These are phyloP conservation scores for Chiridota heheva DNA, from an alignment of 35 echinoderm and acorn worm genomes.

Conservation along the genomic window DNA sequence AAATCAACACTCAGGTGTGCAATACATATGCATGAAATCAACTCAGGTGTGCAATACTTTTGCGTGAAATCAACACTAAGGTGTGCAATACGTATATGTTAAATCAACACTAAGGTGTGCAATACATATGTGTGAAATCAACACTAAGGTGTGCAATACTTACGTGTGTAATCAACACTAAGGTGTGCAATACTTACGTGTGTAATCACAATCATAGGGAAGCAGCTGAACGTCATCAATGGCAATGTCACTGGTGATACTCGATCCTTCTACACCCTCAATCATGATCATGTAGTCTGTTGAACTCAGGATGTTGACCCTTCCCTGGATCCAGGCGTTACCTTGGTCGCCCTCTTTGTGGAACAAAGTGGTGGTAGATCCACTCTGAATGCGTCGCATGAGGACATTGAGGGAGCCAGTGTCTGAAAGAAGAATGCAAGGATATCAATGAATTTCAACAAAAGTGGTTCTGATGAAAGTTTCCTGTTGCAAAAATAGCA, in stretches of 20 bases:
- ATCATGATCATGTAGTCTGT: constrained; percentile 57
- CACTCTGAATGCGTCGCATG: constrained; percentile 35
- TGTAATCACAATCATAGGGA: constrained; percentile 20
- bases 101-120: neutral
- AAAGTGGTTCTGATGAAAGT: neutral
- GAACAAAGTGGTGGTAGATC: constrained; percentile 2
- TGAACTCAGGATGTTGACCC: constrained; percentile 29
- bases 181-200: constrained; percentile 22
- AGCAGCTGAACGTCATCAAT: constrained; percentile 66
- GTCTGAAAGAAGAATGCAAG: constrained; percentile 15
- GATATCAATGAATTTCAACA: neutral
- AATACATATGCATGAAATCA: neutral
- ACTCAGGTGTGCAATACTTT: too few species aligned
- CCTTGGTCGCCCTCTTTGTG: constrained; percentile 64
- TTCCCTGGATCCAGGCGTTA: constrained; percentile 55
- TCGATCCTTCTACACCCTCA: constrained; percentile 64
- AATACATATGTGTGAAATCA: neutral
- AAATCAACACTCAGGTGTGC: neutral
- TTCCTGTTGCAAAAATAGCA: neutral
- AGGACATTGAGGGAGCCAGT: constrained; percentile 72
- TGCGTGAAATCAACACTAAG: neutral
- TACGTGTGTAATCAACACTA: neutral
- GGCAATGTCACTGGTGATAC: constrained; percentile 81
- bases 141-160: neutral
- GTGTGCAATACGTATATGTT: neutral